Base-by-base conservation (phyloP, 1,140 invertebrate genomes). In the Doryteuthis pealeii region DNA sequence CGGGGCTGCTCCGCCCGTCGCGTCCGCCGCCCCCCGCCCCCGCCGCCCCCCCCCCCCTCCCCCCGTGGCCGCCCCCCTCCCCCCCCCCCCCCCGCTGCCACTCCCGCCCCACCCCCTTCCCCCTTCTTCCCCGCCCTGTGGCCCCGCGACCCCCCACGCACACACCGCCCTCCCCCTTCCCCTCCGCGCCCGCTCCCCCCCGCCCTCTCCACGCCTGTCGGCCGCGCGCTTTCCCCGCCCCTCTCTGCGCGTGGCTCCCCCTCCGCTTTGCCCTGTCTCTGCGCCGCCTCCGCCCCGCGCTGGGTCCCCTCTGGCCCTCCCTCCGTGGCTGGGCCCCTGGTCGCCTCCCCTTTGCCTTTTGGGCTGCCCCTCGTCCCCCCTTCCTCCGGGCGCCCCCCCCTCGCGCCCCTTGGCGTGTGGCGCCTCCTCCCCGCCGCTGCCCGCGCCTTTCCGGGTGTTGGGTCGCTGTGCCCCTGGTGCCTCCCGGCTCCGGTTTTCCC, bases 341-440 rank as follows among this genome's bases (percentile, higher is more conserved):
- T 6, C 76, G 54, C 10, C 72, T 58, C 14, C 74, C 73, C 30
- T 68, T 74, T 5, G 76, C 68, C n/a, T 73, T 67, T 49, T 74
- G 26, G 32, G 72, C 69, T 35, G 74, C 76, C 22, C 74, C 72
- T 12, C 74, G 72, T 3, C 10, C 35, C 28, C 76, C 43, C 32
- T 77, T 68, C 40, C 74, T 74, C 14, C 71, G 33, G n/a, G 33
- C 58, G 30, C 74, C 58, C 22, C 66, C 62, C 22, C 8, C 31
- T 32, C 76, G 72, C 3, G 65, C 68, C 1, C 74, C 76, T 30
- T 77, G 76, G 58, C 74, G 74, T n/a, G n/a, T n/a, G n/a, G n/a
- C n/a, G n/a, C n/a, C n/a, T n/a, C n/a, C n/a, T n/a, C n/a, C n/a
- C n/a, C n/a, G n/a, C n/a, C n/a, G n/a, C n/a, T n/a, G n/a, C n/a